These are phyloP conservation scores for Cecropterus lyciades DNA, from an alignment of 1,140 invertebrate species.

Conservation along the genomic window DNA sequence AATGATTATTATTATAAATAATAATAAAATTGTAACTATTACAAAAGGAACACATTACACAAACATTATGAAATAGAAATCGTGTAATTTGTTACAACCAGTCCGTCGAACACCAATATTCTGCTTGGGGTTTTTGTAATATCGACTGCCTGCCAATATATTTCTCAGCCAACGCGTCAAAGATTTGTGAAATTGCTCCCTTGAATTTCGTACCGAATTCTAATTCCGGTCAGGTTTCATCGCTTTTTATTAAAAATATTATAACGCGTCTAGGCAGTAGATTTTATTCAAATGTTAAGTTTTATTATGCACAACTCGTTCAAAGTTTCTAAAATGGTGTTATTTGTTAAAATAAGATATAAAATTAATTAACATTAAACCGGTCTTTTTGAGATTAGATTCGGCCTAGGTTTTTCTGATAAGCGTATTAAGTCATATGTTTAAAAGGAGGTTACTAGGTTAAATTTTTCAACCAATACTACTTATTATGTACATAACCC, in stretches of 20 bases:
- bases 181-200: conserved; percentile 26
- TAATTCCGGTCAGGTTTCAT: conserved; percentile 12
- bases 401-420: too few species aligned
- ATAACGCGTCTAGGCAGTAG: neutral
- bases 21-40: neutral
- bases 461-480: too few species aligned
- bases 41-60: conserved; percentile 1
- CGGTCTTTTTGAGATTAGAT: too few species aligned
- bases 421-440: too few species aligned
- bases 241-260: conserved; percentile 7
- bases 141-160: conserved; percentile 37
- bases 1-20: neutral
- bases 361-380: too few species aligned
- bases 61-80: conserved; percentile 53
- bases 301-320: too few species aligned
- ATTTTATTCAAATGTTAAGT: neutral
- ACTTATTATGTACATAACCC: too few species aligned
- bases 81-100: conserved; percentile 58
- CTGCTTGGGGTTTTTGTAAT: conserved; percentile 50
- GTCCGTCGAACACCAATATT: conserved; percentile 56
- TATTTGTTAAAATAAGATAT: too few species aligned
- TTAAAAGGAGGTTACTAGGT: too few species aligned
- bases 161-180: conserved; percentile 20
- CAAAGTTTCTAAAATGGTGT: too few species aligned
- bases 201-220: conserved; percentile 19